These are phyloP conservation scores for Prionace glauca DNA, from an alignment of 2,797 vertebrate species.

Conservation along the genomic window DNA sequence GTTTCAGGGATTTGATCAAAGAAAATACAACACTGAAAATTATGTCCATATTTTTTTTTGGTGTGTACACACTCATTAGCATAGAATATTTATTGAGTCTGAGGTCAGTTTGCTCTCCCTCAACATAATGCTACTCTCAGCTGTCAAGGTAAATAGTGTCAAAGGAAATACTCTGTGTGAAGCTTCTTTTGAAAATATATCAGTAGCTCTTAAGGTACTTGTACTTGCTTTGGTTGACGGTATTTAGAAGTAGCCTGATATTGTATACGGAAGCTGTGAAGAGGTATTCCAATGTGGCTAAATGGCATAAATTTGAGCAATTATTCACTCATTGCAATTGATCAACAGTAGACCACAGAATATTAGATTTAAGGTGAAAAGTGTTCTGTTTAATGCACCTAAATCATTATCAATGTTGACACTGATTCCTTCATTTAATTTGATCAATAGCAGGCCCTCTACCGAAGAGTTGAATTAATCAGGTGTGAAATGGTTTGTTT, in stretches of 20 bases:
- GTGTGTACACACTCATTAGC: neutral
- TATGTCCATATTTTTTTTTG: too few relatives aligned
- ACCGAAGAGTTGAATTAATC: neutral
- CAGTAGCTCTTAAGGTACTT: neutral
- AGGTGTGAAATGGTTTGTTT: slow-evolving; percentile 32
- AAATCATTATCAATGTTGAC: slow-evolving; percentile 21
- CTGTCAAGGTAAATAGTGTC: neutral
- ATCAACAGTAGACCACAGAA: neutral
- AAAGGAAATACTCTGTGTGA: neutral
- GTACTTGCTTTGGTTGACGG: neutral
- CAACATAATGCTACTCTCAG: neutral
- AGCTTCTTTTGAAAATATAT: neutral
- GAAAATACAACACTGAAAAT: neutral
- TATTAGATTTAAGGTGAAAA: neutral
- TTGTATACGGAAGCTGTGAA: neutral
- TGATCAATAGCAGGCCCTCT: slow-evolving; percentile 24
- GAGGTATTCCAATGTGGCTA: neutral
- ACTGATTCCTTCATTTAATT: slow-evolving; percentile 16
- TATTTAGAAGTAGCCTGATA: neutral
- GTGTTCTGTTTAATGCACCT: neutral
- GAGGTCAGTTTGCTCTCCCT: neutral
- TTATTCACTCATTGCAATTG: slow-evolving; percentile 7
- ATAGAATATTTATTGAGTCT: neutral
- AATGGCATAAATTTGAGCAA: neutral
- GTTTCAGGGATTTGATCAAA: neutral